Conservation (phyloP, 1,140 invertebrate species). For the Habropoda laboriosa region DNA sequence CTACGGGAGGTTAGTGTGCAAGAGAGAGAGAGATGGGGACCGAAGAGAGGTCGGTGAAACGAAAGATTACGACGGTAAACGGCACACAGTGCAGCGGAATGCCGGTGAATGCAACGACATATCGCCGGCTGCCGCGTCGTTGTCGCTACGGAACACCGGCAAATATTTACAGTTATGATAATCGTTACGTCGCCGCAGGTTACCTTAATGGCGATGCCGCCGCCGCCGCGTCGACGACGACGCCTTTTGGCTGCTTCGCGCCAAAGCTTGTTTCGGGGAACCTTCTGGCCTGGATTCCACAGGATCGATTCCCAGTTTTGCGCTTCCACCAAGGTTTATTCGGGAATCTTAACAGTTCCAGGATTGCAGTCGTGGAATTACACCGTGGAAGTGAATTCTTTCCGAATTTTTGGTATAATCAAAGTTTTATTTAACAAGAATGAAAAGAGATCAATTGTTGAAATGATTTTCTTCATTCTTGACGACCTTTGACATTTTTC, state of each 20-base stretch:
- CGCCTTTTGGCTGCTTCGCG: background rate
- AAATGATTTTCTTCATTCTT: too few relatives aligned
- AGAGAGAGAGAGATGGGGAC: background rate
- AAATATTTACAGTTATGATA: slow-evolving; percentile 50
- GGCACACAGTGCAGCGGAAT: background rate
- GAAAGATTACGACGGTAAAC: slow-evolving; percentile 39
- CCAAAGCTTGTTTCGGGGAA: background rate
- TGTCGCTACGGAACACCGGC: background rate
- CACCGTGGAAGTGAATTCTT: too few relatives aligned
- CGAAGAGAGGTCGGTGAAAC: background rate
- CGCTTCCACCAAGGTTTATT: too few relatives aligned
- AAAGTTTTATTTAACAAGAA: too few relatives aligned
- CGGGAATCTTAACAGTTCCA: too few relatives aligned
- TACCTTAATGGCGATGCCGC: background rate
- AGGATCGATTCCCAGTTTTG: too few relatives aligned
- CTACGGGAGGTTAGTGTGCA: background rate
- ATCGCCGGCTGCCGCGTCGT: background rate
- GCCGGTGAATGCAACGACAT: slow-evolving; percentile 6
- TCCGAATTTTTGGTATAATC: too few relatives aligned
- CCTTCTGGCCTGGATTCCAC: too few relatives aligned
- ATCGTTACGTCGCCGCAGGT: slow-evolving; percentile 20
- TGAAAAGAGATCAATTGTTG: too few relatives aligned
- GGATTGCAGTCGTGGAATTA: too few relatives aligned
- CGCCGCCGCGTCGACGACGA: background rate
- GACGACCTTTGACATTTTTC: too few relatives aligned